A percentile compares a stretch with the other conserved stretches of the same genome.
phyloP scores from a whole-genome alignment of 2,888 invertebrate species.

The Caradrina clavipalpis region DNA sequence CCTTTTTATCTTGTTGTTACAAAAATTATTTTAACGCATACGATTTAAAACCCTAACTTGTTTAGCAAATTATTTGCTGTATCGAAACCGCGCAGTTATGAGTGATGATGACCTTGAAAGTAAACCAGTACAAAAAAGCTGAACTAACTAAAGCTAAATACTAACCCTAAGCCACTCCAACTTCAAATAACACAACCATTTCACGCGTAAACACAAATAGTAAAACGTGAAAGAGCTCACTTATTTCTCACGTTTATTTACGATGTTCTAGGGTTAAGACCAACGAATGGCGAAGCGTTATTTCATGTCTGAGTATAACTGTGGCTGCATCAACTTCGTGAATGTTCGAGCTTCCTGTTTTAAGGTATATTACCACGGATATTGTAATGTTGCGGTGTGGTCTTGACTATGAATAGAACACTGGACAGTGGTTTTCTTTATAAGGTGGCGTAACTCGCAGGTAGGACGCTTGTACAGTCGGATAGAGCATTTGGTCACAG shows the following conservation, averaged over 20 bases:
- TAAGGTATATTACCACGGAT: conserved; percentile 22
- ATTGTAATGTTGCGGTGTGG: conserved; percentile 12
- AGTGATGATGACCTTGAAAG: not conserved
- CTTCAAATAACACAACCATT: conserved; percentile 43
- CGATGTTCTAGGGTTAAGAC: conserved; percentile 25
- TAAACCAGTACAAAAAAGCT: not conserved
- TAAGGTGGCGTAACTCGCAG: not conserved
- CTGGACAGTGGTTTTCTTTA: not conserved
- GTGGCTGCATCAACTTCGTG: conserved; percentile 38
- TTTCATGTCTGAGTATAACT: conserved; percentile 44
- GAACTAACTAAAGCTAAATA: conserved; percentile 27
- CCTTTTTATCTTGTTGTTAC: too few species aligned
- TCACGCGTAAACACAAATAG: conserved; percentile 29
- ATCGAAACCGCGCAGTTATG: too few species aligned
- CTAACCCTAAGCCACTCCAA: conserved; percentile 13
- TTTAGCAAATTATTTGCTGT: too few species aligned
- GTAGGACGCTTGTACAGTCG: not conserved
- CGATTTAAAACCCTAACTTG: too few species aligned
- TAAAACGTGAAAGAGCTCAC: conserved; percentile 25
- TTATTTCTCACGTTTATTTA: conserved; percentile 49
- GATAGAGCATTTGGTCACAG: too few species aligned
- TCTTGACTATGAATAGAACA: conserved; percentile 36
- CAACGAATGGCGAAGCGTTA: conserved; percentile 46
- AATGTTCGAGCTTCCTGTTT: conserved; percentile 39
- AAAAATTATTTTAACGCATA: too few species aligned